Evolutionary conservation across 2,888 invertebrate species (phyloP).

Genomic region (Camptogramma bilineatum): DNA sequence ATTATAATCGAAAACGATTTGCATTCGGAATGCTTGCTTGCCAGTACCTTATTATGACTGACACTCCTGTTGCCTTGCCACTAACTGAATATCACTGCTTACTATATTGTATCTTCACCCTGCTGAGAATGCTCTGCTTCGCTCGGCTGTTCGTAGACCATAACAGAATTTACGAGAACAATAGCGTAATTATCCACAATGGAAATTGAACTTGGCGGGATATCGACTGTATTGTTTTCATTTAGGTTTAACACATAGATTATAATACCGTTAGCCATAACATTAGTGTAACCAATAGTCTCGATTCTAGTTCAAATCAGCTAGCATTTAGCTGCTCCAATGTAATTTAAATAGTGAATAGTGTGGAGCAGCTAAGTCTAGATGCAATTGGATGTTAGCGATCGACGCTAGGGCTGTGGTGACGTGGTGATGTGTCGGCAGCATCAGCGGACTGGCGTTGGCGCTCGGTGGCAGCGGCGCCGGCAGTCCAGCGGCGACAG

Average conservation of each 20-base stretch:
- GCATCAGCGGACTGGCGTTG: conserved; percentile 85
- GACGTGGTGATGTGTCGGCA: conserved; percentile 84
- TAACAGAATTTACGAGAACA: conserved; percentile 51
- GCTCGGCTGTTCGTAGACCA: conserved; percentile 71
- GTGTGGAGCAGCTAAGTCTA: conserved; percentile 76
- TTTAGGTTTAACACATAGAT: conserved; percentile 52
- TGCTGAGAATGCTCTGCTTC: conserved; percentile 85
- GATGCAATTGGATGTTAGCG: conserved; percentile 48
- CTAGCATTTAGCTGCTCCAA: conserved; percentile 78
- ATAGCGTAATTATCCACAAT: conserved; percentile 44
- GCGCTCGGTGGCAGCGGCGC: conserved; percentile 82
- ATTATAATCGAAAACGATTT: conserved; percentile 47
- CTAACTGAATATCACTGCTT: conserved; percentile 83
- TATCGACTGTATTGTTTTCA: conserved; percentile 55
- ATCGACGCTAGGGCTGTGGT: conserved; percentile 78
- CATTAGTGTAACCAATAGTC: conserved; percentile 52
- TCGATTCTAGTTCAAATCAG: conserved; percentile 61
- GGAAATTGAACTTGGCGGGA: conserved; percentile 68
- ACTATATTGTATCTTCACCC: conserved; percentile 77
- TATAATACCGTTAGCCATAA: conserved; percentile 42
- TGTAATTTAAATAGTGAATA: conserved; percentile 35
- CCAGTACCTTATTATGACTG: conserved; percentile 67
- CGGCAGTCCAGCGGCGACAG: conserved; percentile 69
- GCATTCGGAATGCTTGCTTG: conserved; percentile 77
- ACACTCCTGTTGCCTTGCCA: conserved; percentile 82